Conservation (phyloP, 2,797 vertebrate genomes). For the Sarcoramphus papa region DNA sequence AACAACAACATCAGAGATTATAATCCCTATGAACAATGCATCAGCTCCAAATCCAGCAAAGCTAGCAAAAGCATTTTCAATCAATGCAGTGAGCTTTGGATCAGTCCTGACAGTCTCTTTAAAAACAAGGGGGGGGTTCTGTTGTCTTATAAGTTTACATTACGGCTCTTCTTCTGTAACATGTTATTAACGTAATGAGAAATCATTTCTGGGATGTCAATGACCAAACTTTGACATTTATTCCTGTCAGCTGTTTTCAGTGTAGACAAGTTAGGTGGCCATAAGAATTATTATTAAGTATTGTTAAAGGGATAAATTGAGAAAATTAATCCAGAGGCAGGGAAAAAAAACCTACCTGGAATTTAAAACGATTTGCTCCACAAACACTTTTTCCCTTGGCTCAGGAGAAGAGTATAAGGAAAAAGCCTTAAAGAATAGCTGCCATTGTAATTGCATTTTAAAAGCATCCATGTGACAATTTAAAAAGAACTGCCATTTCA, state of each 20-base stretch:
- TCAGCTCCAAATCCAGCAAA: slow-evolving; percentile 15
- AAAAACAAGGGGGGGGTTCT: background rate
- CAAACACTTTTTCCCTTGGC: slow-evolving; percentile 23
- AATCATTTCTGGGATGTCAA: background rate
- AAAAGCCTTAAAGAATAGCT: slow-evolving; percentile 62
- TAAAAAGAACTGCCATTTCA: slow-evolving; percentile 71
- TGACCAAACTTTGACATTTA: background rate
- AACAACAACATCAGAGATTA: slow-evolving; percentile 1
- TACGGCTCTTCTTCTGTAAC: slow-evolving; percentile 3
- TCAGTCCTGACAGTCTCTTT: background rate
- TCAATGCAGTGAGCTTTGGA: slow-evolving; percentile 4
- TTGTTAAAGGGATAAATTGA: slow-evolving; percentile 14
- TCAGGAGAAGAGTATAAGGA: slow-evolving; percentile 42
- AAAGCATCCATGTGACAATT: slow-evolving; percentile 64
- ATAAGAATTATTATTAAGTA: background rate
- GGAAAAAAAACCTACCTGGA: background rate
- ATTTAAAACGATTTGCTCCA: slow-evolving; percentile 58
- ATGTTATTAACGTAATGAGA: slow-evolving; percentile 31
- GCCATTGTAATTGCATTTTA: slow-evolving; percentile 41
- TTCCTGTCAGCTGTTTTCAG: slow-evolving; percentile 36
- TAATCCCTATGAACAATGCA: slow-evolving; percentile 37
- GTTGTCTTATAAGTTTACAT: slow-evolving; percentile 22
- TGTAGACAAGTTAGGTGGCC: background rate
- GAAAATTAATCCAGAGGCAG: background rate
- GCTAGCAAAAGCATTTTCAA: slow-evolving; percentile 18